Evolutionary conservation across 1,140 invertebrate species (phyloP).

Genomic region (Orius insidiosus): DNA sequence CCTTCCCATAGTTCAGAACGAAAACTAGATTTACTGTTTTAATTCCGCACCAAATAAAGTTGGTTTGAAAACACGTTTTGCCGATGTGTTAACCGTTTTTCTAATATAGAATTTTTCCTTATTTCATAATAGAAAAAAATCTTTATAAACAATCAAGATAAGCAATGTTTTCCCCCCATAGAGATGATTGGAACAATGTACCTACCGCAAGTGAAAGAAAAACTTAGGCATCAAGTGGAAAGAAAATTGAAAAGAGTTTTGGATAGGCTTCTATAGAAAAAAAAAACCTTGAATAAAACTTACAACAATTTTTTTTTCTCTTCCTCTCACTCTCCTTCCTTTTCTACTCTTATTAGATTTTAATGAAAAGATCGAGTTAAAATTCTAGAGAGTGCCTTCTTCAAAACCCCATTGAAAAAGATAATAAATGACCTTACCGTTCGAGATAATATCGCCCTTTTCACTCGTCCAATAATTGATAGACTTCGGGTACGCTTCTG

Average conservation of each 20-base stretch:
- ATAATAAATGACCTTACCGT: slow-evolving; percentile 38
- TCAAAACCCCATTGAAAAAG: slow-evolving; percentile 15
- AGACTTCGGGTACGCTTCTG: slow-evolving; percentile 71
- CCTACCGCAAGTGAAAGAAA: too few relatives aligned
- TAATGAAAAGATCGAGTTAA: background rate
- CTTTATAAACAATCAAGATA: too few relatives aligned
- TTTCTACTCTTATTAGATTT: background rate
- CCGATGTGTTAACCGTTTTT: too few relatives aligned
- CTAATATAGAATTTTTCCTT: too few relatives aligned
- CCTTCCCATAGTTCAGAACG: too few relatives aligned
- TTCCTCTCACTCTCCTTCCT: background rate
- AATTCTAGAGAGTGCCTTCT: background rate
- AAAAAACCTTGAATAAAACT: background rate
- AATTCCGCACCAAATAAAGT: too few relatives aligned
- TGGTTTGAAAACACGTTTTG: too few relatives aligned
- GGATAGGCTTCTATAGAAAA: background rate
- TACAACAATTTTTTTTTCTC: background rate
- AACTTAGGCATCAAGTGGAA: background rate
- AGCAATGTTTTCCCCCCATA: too few relatives aligned
- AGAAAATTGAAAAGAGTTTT: background rate
- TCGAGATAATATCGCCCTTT: slow-evolving; percentile 59
- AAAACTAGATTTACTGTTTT: too few relatives aligned
- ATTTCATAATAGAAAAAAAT: too few relatives aligned
- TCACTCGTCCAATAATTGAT: slow-evolving; percentile 72
- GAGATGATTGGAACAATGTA: too few relatives aligned